Evolutionary conservation across 2,113 vertebrate species (phyloP).

Genomic region (Trematocara marginatum): DNA sequence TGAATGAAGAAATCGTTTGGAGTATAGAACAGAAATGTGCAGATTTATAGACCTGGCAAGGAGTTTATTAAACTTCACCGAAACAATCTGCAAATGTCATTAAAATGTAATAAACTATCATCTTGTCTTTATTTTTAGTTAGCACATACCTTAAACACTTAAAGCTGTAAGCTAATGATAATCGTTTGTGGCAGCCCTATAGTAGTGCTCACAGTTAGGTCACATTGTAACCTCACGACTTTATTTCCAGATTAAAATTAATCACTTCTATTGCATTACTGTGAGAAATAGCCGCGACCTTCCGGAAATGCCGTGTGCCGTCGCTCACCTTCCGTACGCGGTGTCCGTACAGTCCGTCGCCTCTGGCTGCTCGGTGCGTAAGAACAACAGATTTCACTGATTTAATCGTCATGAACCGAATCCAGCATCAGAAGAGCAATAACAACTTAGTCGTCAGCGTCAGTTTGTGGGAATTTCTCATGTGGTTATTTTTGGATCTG

Average conservation of each 20-base stretch:
- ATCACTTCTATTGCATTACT: background rate
- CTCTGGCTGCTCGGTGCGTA: background rate
- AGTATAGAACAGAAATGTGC: too few relatives aligned
- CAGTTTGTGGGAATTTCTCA: constrained; percentile 45
- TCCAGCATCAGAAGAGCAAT: background rate
- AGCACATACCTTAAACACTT: too few relatives aligned
- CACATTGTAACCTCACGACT: background rate
- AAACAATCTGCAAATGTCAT: too few relatives aligned
- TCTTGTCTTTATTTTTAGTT: too few relatives aligned
- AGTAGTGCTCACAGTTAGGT: background rate
- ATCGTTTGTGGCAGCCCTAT: too few relatives aligned
- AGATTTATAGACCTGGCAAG: too few relatives aligned
- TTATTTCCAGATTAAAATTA: background rate
- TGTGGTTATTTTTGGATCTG: constrained; percentile 40
- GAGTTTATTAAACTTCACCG: too few relatives aligned
- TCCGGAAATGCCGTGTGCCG: background rate
- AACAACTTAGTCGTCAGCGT: background rate
- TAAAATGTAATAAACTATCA: too few relatives aligned
- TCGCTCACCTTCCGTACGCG: background rate
- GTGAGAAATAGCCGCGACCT: background rate
- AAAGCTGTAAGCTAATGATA: too few relatives aligned
- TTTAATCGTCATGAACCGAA: background rate
- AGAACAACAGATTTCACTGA: background rate
- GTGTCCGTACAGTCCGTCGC: background rate
- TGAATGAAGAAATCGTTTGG: too few relatives aligned